Percentiles rank a stretch among this genome's conserved stretches.
phyloP scores from a whole-genome alignment of 2,113 vertebrate species.

The Lepus americanus region DNA sequence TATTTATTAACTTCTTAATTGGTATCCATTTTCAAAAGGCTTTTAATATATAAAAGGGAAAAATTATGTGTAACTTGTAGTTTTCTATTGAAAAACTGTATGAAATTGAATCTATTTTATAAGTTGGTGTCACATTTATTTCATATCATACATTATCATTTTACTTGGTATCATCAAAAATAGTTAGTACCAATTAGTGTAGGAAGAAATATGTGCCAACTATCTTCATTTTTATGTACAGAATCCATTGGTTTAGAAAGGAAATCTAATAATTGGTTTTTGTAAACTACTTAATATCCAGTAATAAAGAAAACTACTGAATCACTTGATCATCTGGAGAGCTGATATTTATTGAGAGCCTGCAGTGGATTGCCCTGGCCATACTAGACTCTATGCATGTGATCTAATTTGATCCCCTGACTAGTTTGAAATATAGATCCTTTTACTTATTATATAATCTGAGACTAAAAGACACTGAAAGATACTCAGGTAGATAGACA shows the following conservation, averaged over 20 bases:
- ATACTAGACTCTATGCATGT: neutral
- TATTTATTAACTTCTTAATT: slow-evolving; percentile 48
- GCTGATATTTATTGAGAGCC: slow-evolving; percentile 5
- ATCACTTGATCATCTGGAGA: slow-evolving; percentile 44
- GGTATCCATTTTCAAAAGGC: slow-evolving; percentile 51
- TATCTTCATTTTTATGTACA: neutral
- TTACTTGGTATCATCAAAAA: slow-evolving; percentile 28
- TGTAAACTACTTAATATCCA: neutral
- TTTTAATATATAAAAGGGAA: neutral
- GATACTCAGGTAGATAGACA: neutral
- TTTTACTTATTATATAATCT: slow-evolving; percentile 36
- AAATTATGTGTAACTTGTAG: neutral
- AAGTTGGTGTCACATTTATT: slow-evolving; percentile 30
- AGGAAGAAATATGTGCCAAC: neutral
- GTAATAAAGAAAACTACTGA: neutral
- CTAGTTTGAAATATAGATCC: slow-evolving; percentile 5
- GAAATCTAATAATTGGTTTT: slow-evolving; percentile 28
- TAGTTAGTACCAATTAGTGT: slow-evolving; percentile 29
- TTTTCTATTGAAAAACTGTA: slow-evolving; percentile 39
- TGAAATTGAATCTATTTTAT: slow-evolving; percentile 14
- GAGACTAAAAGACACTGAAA: neutral
- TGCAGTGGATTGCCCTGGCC: neutral
- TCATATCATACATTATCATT: slow-evolving; percentile 48
- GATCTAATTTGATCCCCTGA: neutral
- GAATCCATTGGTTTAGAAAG: slow-evolving; percentile 43